phyloP scores from a whole-genome alignment of 2,888 invertebrate genomes.

The Pollenia amentaria region DNA sequence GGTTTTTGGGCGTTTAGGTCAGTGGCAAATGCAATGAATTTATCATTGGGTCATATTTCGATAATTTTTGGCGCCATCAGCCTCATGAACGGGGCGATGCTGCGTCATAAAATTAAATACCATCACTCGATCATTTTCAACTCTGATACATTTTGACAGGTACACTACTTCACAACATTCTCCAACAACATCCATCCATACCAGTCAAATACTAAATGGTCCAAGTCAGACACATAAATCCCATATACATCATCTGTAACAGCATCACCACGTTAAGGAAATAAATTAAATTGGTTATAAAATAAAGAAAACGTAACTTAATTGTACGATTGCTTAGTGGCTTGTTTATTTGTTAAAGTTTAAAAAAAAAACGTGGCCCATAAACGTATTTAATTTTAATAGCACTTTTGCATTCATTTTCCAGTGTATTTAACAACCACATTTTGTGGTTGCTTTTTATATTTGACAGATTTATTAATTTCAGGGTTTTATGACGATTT shows the following conservation, averaged over 20 bases:
- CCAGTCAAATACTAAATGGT: conserved; percentile 7
- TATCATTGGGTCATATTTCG: conserved; percentile 73
- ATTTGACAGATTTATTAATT: conserved; percentile 70
- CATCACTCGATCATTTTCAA: conserved; percentile 83
- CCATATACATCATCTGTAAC: conserved; percentile 10
- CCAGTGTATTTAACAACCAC: conserved; percentile 56
- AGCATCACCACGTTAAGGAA: conserved; percentile 27
- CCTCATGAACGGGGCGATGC: conserved; percentile 76
- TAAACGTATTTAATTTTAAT: conserved; percentile 70
- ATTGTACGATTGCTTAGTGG: conserved; percentile 52
- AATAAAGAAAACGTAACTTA: conserved; percentile 46
- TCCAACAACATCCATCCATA: neutral
- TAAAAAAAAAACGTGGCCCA: conserved; percentile 23
- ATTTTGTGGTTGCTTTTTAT: conserved; percentile 30
- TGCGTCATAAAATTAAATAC: conserved; percentile 82
- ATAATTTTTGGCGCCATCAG: conserved; percentile 73
- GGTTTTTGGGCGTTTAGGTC: conserved; percentile 66
- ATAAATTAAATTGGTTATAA: conserved; percentile 20
- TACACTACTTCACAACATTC: conserved; percentile 73
- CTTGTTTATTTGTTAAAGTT: conserved; percentile 24
- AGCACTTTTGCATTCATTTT: conserved; percentile 61
- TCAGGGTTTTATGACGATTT: conserved; percentile 55
- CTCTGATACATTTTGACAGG: conserved; percentile 82
- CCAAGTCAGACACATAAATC: conserved; percentile 41
- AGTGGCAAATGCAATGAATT: conserved; percentile 71